phyloP scores from a whole-genome alignment of 1,140 invertebrate species.

The Sipha flava region DNA sequence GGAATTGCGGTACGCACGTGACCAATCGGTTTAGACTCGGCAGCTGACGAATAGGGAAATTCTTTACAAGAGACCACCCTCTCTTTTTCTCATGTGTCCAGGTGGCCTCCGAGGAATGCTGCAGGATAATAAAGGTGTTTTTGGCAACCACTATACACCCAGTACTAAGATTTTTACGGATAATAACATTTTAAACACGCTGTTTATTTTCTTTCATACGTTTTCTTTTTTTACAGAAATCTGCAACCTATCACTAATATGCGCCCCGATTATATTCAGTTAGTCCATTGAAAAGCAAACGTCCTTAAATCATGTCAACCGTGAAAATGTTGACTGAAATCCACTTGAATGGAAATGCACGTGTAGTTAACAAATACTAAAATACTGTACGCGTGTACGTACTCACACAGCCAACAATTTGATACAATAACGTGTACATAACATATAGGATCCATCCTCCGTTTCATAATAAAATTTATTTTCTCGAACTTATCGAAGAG shows the following conservation, averaged over 20 bases:
- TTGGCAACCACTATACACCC: background rate
- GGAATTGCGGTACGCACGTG: constrained; percentile 16
- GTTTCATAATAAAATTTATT: too few relatives aligned
- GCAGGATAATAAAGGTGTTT: constrained; percentile 2
- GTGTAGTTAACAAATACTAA: background rate
- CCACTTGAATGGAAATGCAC: background rate
- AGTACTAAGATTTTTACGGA: background rate
- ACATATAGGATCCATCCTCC: too few relatives aligned
- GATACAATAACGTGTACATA: too few relatives aligned
- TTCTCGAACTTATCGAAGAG: background rate
- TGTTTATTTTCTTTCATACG: constrained; percentile 11
- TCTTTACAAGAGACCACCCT: background rate
- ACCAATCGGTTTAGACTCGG: constrained; percentile 13
- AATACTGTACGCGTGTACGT: background rate
- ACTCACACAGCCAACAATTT: too few relatives aligned
- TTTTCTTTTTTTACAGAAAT: background rate
- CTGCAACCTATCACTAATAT: background rate
- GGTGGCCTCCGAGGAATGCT: constrained; percentile 19
- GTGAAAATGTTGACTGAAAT: background rate
- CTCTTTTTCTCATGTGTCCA: background rate
- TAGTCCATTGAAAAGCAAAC: background rate
- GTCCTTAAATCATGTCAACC: background rate
- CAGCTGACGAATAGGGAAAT: constrained; percentile 13
- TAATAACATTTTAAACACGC: constrained; percentile 24
- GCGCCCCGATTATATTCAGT: background rate